Evolutionary conservation across 2,113 vertebrate genomes (phyloP).

Genomic region (Proteles cristata): DNA sequence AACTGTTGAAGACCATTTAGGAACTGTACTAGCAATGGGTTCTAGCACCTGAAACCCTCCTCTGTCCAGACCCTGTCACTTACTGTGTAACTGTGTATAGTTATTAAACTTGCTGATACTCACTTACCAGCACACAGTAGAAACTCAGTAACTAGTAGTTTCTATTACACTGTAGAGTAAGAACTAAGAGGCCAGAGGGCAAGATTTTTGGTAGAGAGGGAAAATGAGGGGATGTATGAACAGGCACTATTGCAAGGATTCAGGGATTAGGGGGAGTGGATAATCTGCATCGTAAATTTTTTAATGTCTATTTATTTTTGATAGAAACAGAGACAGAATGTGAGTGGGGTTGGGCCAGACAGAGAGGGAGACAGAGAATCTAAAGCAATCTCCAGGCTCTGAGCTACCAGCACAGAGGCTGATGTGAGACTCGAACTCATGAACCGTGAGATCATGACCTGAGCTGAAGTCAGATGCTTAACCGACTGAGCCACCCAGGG

Average conservation of each 20-base stretch:
- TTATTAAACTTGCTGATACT: not conserved
- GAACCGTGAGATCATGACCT: no score
- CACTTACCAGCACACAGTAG: not conserved
- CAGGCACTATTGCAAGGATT: not conserved
- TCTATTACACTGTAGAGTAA: not conserved
- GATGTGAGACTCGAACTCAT: no score
- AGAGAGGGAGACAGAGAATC: no score
- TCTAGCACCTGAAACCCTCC: not conserved
- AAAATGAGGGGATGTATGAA: no score
- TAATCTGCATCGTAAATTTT: not conserved
- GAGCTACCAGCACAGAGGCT: no score
- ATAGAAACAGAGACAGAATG: no score
- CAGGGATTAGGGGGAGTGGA: not conserved
- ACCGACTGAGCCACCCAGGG: no score
- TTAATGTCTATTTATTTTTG: no score
- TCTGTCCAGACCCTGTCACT: not conserved
- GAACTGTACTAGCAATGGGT: not conserved
- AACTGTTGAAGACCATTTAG: not conserved
- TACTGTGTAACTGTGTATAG: not conserved
- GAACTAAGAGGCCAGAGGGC: not conserved
- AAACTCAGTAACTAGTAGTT: not conserved
- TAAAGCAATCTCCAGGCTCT: no score
- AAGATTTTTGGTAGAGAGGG: not conserved
- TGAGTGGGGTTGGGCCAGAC: no score
- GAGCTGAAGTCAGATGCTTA: no score